A percentile compares a stretch with the other conserved stretches of the same genome.
These are phyloP conservation scores for Erpornis zantholeuca DNA, from an alignment of 2,113 vertebrate species.

Conservation along the genomic window DNA sequence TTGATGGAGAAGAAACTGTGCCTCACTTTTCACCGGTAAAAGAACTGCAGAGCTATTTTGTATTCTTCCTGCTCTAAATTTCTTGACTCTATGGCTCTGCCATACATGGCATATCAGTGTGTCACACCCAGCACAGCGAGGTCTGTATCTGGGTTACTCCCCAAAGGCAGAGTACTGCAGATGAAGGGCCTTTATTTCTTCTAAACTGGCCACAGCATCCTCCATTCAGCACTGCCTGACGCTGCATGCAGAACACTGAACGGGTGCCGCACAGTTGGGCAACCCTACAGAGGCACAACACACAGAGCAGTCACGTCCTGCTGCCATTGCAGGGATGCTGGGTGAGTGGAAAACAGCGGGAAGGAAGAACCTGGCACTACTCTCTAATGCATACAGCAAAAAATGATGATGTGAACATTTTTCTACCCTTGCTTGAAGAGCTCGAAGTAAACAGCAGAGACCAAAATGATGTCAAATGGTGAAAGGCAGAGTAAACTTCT, in stretches of 20 bases:
- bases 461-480: neutral
- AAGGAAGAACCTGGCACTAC: neutral
- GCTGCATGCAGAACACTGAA: neutral
- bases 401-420: neutral
- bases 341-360: neutral
- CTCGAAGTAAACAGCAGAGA: neutral
- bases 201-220: neutral
- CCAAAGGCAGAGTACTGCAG: neutral
- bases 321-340: neutral
- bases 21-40: neutral
- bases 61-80: neutral
- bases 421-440: neutral
- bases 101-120: neutral
- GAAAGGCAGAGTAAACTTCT: neutral
- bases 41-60: neutral
- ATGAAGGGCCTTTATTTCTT: neutral
- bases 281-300: fast-evolving
- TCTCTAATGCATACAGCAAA: neutral
- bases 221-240: neutral
- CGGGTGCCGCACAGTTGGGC: neutral
- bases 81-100: neutral
- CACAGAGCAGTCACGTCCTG: neutral
- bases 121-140: neutral
- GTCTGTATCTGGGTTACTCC: neutral
- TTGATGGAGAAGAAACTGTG: neutral